A percentile compares a stretch with the other conserved stretches of the same genome.
These are phyloP conservation scores for Rhinatrema bivittatum DNA, from an alignment of 2,797 vertebrate genomes.

Conservation along the genomic window DNA sequence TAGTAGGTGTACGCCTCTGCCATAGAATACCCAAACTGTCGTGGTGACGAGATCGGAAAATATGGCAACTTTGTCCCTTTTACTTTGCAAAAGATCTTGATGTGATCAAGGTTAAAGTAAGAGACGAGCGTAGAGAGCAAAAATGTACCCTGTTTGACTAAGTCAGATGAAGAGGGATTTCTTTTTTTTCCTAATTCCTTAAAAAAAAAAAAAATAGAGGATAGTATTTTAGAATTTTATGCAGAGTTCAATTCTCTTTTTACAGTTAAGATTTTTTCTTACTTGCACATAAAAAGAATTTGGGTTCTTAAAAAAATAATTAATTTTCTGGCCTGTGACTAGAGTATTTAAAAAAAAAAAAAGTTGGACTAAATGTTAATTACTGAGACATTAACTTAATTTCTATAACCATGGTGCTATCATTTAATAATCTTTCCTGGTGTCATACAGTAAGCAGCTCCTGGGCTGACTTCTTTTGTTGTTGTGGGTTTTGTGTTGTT, in stretches of 20 bases:
- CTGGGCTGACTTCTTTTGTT: constrained; percentile 65
- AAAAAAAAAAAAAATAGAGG: constrained; percentile 80
- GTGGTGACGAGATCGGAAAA: constrained; percentile 75
- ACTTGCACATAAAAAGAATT: constrained; percentile 94
- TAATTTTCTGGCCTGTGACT: constrained; percentile 95
- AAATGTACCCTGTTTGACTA: constrained; percentile 69
- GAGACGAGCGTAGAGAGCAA: constrained; percentile 62
- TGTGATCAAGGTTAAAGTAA: constrained; percentile 84
- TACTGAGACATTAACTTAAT: constrained; percentile 86
- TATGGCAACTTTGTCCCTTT: constrained; percentile 67
- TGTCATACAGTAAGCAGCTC: constrained; percentile 75
- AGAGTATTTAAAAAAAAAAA: constrained; percentile 82
- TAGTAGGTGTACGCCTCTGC: constrained; percentile 77
- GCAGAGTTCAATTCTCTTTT: constrained; percentile 84
- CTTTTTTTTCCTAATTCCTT: constrained; percentile 79
- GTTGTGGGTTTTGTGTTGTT: too few relatives aligned
- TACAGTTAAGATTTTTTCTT: constrained; percentile 89
- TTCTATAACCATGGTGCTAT: constrained; percentile 94
- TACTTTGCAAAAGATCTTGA: constrained; percentile 75
- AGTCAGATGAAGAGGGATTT: constrained; percentile 77
- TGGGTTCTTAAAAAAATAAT: constrained; percentile 78
- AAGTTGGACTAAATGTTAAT: constrained; percentile 85
- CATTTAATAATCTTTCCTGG: constrained; percentile 86
- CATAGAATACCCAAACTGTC: constrained; percentile 77
- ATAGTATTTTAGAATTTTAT: constrained; percentile 85